Conservation (phyloP, 1,140 invertebrate genomes). For the Dufourea novaeangliae region DNA sequence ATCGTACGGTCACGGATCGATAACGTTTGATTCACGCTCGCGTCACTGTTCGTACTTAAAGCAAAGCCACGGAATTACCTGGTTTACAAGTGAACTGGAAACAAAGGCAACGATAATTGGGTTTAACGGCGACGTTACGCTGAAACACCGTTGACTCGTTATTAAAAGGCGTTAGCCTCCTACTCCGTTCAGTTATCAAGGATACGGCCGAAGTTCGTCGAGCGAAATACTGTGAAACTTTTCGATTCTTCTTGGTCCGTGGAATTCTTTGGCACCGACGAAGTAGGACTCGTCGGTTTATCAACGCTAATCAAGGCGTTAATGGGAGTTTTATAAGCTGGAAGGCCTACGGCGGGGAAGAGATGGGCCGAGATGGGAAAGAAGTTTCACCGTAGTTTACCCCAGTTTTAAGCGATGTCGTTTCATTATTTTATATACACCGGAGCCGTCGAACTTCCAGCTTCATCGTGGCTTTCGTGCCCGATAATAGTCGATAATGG, state of each 20-base stretch:
- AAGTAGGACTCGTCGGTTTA: slow-evolving; percentile 24
- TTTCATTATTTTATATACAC: slow-evolving; percentile 27
- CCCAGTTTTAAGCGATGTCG: slow-evolving; percentile 29
- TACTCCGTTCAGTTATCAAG: not conserved
- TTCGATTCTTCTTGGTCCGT: not conserved
- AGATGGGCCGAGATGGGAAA: not conserved
- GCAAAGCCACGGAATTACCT: slow-evolving; percentile 12
- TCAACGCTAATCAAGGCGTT: slow-evolving; percentile 41
- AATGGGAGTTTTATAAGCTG: slow-evolving; percentile 38
- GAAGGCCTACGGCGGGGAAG: not conserved
- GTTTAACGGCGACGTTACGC: slow-evolving; percentile 14
- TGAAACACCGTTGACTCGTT: slow-evolving; percentile 20
- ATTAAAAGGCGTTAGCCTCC: not conserved
- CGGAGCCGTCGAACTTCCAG: slow-evolving; percentile 21
- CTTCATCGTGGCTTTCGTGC: slow-evolving; percentile 22
- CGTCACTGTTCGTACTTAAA: no score
- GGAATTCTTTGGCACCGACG: slow-evolving; percentile 19
- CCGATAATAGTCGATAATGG: slow-evolving; percentile 43
- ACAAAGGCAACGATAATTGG: slow-evolving; percentile 17
- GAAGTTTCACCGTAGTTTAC: slow-evolving; percentile 29
- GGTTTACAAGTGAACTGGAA: slow-evolving; percentile 38
- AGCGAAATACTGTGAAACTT: slow-evolving; percentile 3
- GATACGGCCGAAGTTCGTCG: not conserved
- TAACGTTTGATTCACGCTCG: not conserved
- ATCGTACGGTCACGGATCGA: not conserved